These are phyloP conservation scores for Pteropus rufus DNA, from an alignment of 2,797 vertebrate species.

Conservation along the genomic window DNA sequence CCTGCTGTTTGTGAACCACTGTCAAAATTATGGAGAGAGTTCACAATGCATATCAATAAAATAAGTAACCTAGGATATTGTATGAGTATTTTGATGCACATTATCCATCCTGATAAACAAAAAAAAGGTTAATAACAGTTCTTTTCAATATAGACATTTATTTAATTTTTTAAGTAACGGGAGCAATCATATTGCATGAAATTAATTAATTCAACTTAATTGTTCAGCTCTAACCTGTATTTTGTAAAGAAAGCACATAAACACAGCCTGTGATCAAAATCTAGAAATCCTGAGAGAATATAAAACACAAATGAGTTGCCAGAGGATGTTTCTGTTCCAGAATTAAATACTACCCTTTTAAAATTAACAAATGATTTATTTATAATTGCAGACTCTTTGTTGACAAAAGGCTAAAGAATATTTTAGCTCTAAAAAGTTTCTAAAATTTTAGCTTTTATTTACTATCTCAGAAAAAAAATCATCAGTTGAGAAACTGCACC, in stretches of 20 bases:
- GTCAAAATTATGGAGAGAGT: constrained; percentile 15
- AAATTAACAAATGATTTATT: constrained; percentile 43
- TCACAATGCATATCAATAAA: not conserved
- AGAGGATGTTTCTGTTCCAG: not conserved
- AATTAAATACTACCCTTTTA: not conserved
- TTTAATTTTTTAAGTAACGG: constrained; percentile 36
- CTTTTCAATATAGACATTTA: not conserved
- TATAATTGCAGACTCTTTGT: not conserved
- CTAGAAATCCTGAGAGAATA: constrained; percentile 1
- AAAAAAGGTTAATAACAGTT: not conserved
- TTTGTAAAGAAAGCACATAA: constrained; percentile 22
- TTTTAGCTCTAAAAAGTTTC: not conserved
- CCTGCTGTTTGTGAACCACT: not conserved
- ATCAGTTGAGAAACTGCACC: not conserved
- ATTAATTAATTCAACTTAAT: constrained; percentile 49
- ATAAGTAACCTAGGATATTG: not conserved
- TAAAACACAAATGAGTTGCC: constrained; percentile 6
- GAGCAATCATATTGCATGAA: constrained; percentile 37
- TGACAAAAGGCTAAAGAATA: not conserved
- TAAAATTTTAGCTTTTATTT: constrained; percentile 22
- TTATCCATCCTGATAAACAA: not conserved
- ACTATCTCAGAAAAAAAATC: not conserved
- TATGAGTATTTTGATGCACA: not conserved
- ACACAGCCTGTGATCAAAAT: not conserved
- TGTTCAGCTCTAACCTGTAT: not conserved